Evolutionary conservation across 2,113 vertebrate species (phyloP).

Genomic region (Heptranchias perlo): DNA sequence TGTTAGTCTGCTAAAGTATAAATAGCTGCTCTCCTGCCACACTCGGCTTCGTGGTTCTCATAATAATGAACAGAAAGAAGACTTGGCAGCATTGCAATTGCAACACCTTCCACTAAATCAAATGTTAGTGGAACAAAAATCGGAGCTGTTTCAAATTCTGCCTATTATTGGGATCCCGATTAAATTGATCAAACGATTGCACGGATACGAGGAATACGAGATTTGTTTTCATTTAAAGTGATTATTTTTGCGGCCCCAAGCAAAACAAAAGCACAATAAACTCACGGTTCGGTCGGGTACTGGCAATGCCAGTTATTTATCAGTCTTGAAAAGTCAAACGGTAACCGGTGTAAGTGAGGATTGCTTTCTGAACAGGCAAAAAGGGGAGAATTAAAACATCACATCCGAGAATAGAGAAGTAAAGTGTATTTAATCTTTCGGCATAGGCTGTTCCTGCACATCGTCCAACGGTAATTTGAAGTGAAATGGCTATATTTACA

Average conservation of each 20-base stretch:
- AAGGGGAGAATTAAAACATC: neutral
- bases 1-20: neutral
- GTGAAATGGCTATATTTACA: neutral
- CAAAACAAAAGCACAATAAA: too few relatives aligned
- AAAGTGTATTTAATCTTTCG: neutral
- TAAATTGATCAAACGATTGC: neutral
- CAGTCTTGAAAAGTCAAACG: neutral
- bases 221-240: neutral
- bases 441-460: neutral
- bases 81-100: neutral
- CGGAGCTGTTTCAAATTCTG: neutral
- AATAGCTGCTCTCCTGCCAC: too few relatives aligned
- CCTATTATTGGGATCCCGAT: neutral
- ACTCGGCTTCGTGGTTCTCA: neutral
- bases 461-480: neutral
- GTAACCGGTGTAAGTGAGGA: neutral
- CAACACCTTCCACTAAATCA: neutral
- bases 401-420: neutral
- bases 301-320: neutral
- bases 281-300: too few relatives aligned
- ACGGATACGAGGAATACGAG: neutral
- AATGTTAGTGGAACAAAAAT: neutral
- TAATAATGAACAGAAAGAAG: too few relatives aligned
- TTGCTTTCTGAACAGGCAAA: neutral
- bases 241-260: neutral